A percentile compares a stretch with the other conserved stretches of the same genome.
Conservation (phyloP, 1,140 invertebrate species). For the Lepidotrigona ventralis region DNA sequence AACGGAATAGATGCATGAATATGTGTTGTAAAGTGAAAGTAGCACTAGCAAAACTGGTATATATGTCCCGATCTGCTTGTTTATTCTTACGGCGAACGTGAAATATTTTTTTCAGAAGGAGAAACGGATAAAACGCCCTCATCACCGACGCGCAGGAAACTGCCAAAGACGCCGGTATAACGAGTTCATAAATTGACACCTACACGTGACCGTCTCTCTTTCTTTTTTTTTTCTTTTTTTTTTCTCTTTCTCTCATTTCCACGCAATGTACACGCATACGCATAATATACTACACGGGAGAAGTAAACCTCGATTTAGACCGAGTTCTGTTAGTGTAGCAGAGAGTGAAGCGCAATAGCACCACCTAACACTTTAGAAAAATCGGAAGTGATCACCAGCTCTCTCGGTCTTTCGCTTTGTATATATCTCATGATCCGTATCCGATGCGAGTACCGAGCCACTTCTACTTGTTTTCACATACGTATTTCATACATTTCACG, state of each 20-base stretch:
- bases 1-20: neutral
- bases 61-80: too few relatives aligned
- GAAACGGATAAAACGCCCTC: slow-evolving; percentile 90
- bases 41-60: too few relatives aligned
- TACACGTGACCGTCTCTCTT: slow-evolving; percentile 75
- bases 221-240: slow-evolving; percentile 48
- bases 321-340: slow-evolving; percentile 47
- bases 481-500: neutral
- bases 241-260: slow-evolving; percentile 67
- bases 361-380: slow-evolving; percentile 1
- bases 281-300: slow-evolving; percentile 47
- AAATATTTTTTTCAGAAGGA: slow-evolving; percentile 83
- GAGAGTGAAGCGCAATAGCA: slow-evolving; percentile 30
- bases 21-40: too few relatives aligned
- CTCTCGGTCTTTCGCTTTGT: slow-evolving; percentile 38
- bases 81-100: slow-evolving; percentile 35
- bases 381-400: slow-evolving; percentile 9
- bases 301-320: slow-evolving; percentile 54
- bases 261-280: slow-evolving; percentile 64
- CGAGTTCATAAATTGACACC: slow-evolving; percentile 79
- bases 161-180: slow-evolving; percentile 97
- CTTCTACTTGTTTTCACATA: neutral
- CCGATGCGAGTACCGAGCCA: slow-evolving; percentile 29
- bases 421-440: slow-evolving; percentile 35
- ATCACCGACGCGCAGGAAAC: slow-evolving; percentile 93